Evolutionary conservation across 2,113 vertebrate species (phyloP).

Genomic region (Hippocampus abdominalis): DNA sequence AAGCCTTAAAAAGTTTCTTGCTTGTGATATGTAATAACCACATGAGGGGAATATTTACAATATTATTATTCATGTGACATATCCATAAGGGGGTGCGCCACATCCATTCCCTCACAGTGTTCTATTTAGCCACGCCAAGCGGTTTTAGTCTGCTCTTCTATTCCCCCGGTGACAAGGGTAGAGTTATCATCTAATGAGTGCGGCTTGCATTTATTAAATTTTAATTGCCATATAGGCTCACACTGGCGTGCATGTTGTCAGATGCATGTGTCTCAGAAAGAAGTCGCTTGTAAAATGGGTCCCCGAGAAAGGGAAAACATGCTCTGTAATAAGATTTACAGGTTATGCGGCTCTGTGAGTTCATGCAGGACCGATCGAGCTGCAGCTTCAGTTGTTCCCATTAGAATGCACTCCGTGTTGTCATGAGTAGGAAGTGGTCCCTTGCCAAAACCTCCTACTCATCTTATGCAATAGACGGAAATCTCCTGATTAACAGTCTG

Average conservation of each 20-base stretch:
- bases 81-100: background rate
- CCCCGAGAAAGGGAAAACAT: slow-evolving; percentile 2
- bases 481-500: slow-evolving; percentile 31
- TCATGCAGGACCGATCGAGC: background rate
- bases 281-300: background rate
- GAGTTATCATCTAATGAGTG: background rate
- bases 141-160: background rate
- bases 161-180: background rate
- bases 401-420: slow-evolving; percentile 27
- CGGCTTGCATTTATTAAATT: background rate
- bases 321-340: slow-evolving; percentile 7
- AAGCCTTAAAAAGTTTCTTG: background rate
- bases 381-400: slow-evolving; percentile 10
- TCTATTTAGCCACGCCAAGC: background rate
- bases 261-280: slow-evolving; percentile 2
- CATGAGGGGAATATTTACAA: background rate
- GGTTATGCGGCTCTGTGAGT: background rate
- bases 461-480: slow-evolving; percentile 51
- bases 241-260: background rate
- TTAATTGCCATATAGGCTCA: slow-evolving; percentile 2
- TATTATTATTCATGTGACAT: background rate
- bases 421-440: slow-evolving; percentile 24
- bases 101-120: background rate
- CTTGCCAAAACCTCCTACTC: slow-evolving; percentile 14
- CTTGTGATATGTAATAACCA: background rate